Evolutionary conservation across 2,113 vertebrate species (phyloP), one percentile per base, ranked within the genome.

Genomic region (Neodon shergylaensis): DNA sequence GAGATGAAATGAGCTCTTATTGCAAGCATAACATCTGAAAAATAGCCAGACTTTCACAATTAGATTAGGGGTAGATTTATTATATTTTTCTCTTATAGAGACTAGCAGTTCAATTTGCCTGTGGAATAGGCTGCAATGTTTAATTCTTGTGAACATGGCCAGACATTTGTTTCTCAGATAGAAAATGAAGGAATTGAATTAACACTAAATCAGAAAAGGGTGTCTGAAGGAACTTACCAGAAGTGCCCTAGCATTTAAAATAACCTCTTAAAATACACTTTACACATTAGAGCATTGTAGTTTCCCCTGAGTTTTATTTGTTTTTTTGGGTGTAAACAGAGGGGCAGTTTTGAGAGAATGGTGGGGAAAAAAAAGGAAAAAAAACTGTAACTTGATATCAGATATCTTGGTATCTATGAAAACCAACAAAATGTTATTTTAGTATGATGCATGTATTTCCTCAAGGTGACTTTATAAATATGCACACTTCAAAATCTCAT

Each of bases 161-260:
- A 36, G 58, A 92, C 33, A 86, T 82, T 95, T 70, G 66, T 73
- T 16, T 83, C 42, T 28, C 92, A 77, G 36, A 86, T 44, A 91
- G 77, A 61, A 16, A 95, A 87, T 78, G 61, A 22, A 74, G 54
- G 26, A 95, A 96, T 83, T 83, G n/a, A 95, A 94, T 91, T 86
- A 95, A 82, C 39, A 28, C 11, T 68, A 0, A 90, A 85, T 90
- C 63, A 91, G n/a, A 72, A 24, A 92, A 36, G 39, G 9, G 61
- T 58, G 63, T 31, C 77, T 58, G 8, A 44, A 89, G 77, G 63
- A 81, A 24, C 44, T 63, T 79, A 28, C 16, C 52, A 77, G 36
- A 91, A 49, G 24, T 58, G 22, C 7, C 42, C 7, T 54, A 90
- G 68, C 8, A 44, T 66, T 61, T 42, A 33, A 84, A 65, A 68